phyloP scores from a whole-genome alignment of 2,888 invertebrate species.

The Sussaba pulchella region DNA sequence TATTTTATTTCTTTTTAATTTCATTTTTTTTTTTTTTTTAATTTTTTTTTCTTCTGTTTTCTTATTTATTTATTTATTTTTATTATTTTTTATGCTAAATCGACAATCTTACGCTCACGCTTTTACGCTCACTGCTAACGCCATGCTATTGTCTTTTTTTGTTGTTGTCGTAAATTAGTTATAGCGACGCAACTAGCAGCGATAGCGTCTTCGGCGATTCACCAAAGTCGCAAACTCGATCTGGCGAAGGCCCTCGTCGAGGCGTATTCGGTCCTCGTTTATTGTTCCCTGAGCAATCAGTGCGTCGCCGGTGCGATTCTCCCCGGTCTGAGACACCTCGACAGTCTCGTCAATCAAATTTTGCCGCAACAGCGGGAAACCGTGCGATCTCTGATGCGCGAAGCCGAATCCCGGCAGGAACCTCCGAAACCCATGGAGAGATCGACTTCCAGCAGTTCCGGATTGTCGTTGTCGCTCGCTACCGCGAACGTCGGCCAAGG shows the following conservation, averaged over 20 bases:
- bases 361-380: slow-evolving; percentile 85
- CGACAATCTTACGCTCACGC: slow-evolving; percentile 10
- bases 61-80: no score
- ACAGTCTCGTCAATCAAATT: slow-evolving; percentile 84
- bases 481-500: slow-evolving; percentile 85
- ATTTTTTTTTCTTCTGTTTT: no score
- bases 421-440: slow-evolving; percentile 80
- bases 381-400: slow-evolving; percentile 85
- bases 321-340: slow-evolving; percentile 86
- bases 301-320: slow-evolving; percentile 84
- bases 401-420: slow-evolving; percentile 85
- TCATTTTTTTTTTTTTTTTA: no score
- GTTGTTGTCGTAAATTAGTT: slow-evolving; percentile 85
- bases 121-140: not conserved
- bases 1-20: no score
- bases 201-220: slow-evolving; percentile 86
- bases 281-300: slow-evolving; percentile 85
- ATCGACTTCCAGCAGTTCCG: slow-evolving; percentile 79
- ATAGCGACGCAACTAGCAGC: slow-evolving; percentile 87
- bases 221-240: slow-evolving; percentile 86
- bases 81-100: no score
- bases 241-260: slow-evolving; percentile 88
- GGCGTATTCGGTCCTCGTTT: slow-evolving; percentile 87
- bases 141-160: no score
- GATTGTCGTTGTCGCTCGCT: slow-evolving; percentile 81